Evolutionary conservation across 2,888 invertebrate genomes (phyloP), one percentile per base, ranked within the genome.

Genomic region (Megalurothrips usitatus): DNA sequence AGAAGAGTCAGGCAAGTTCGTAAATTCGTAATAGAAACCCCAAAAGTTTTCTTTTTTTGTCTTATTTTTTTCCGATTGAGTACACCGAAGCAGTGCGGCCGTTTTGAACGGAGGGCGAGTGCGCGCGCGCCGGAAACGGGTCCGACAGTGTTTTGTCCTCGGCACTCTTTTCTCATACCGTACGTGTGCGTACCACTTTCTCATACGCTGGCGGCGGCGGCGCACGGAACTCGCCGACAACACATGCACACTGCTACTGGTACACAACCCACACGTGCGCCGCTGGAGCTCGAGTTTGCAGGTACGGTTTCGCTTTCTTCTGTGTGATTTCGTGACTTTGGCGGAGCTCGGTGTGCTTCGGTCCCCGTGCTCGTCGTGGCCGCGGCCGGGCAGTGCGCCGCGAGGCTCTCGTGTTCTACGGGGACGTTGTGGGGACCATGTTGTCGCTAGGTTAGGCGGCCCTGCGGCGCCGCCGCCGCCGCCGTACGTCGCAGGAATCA

Each of bases 341-440:
- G 17, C 6, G 19, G 17, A 58, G 58, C 17, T 0, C 1, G 19
- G 19, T 14, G 58, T 6, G 11, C 0, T 12, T 6, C 58, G 58
- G 6, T 1, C 0, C 4, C 17, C 0, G 0, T 58, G n/a, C 8
- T n/a, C 1, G n/a, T 8, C 17, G 17, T 19, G 6, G 11, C n/a
- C 6, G 17, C 0, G n/a, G n/a, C 6, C 17, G 6, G 10, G 17
- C 14, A 0, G 11, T 2, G 14, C 1, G 58, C 58, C 17, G 58
- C 17, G 34, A 43, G 3, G 3, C n/a, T 58, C n/a, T 6, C 17
- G 58, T n/a, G 6, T 14, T 6, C 11, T 58, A 14, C 6, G 11
- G 14, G 6, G 6, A 17, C 58, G 14, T 58, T 19, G n/a, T 19
- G 58, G 6, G 17, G 17, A 19, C 58, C 14, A 58, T 58, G 58